Conservation (phyloP, 2,797 vertebrate species). For the Kryptolebias ocellatus region DNA sequence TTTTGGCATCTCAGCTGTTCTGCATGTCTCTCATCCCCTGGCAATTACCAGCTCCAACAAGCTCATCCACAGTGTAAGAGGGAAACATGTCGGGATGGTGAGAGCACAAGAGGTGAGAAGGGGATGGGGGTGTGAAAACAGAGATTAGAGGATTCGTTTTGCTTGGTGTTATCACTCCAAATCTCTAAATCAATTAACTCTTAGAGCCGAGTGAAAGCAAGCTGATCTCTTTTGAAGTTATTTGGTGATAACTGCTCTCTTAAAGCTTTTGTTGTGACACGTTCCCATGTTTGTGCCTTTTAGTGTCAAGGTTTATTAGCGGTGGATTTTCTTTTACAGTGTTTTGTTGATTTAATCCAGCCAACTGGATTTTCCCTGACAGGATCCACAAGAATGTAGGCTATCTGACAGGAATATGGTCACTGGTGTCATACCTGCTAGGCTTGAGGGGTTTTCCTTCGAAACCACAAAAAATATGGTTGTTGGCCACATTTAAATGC, state of each 20-base stretch:
- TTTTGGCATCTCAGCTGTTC: conserved; percentile 53
- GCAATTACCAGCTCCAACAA: conserved; percentile 63
- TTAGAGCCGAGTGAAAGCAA: conserved; percentile 28
- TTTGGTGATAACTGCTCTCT: conserved; percentile 16
- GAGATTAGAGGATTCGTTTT: conserved; percentile 65
- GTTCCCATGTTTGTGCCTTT: conserved; percentile 27
- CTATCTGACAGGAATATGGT: conserved; percentile 38
- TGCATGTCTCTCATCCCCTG: conserved; percentile 70
- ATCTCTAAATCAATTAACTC: conserved; percentile 45
- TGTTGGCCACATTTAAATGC: conserved; percentile 21
- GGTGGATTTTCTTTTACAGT: conserved; percentile 38
- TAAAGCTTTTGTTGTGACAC: conserved; percentile 18
- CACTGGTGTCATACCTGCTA: conserved; percentile 26
- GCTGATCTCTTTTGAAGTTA: conserved; percentile 17
- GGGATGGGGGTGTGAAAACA: conserved; percentile 58
- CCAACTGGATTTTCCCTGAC: conserved; percentile 57
- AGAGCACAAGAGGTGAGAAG: conserved; percentile 51
- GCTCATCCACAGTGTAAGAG: conserved; percentile 54
- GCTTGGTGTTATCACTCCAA: conserved; percentile 35
- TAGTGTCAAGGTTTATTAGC: conserved; percentile 26
- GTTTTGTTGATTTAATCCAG: conserved; percentile 49
- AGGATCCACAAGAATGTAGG: conserved; percentile 39
- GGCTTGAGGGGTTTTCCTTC: conserved; percentile 54
- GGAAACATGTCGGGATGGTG: conserved; percentile 36
- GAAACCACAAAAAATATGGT: conserved; percentile 42